A percentile compares a stretch with the other conserved stretches of the same genome.
Conservation (phyloP, 2,113 vertebrate genomes). For the Rostratula benghalensis region DNA sequence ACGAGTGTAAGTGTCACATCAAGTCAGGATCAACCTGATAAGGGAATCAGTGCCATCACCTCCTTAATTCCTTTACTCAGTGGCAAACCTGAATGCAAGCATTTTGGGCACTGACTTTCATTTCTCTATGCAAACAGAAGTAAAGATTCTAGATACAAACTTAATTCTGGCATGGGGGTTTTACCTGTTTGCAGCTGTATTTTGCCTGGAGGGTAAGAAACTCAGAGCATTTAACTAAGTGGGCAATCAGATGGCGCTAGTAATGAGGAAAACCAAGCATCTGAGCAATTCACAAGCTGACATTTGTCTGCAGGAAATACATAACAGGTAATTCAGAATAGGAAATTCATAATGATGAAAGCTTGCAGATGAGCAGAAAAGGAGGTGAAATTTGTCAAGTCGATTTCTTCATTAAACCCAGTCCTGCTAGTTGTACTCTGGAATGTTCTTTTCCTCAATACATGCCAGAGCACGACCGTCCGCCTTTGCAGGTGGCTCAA, state of each 20-base stretch:
- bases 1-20: not conserved
- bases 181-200: not conserved
- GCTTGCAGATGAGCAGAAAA: not conserved
- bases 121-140: not conserved
- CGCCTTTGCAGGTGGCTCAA: not conserved
- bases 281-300: not conserved
- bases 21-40: not conserved
- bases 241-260: not conserved
- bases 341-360: not conserved
- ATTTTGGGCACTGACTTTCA: not conserved
- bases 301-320: constrained; percentile 6
- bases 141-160: not conserved
- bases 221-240: not conserved
- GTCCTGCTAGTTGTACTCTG: not conserved
- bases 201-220: not conserved
- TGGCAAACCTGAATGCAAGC: not conserved
- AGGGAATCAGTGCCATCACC: not conserved
- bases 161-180: not conserved
- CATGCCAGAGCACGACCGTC: not conserved
- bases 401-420: not conserved
- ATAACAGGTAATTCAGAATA: not conserved
- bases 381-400: constrained; percentile 10
- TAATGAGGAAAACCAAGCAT: not conserved
- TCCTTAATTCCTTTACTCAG: not conserved
- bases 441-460: not conserved